Conservation (phyloP, 2,113 vertebrate genomes). For the Dromaius novaehollandiae region DNA sequence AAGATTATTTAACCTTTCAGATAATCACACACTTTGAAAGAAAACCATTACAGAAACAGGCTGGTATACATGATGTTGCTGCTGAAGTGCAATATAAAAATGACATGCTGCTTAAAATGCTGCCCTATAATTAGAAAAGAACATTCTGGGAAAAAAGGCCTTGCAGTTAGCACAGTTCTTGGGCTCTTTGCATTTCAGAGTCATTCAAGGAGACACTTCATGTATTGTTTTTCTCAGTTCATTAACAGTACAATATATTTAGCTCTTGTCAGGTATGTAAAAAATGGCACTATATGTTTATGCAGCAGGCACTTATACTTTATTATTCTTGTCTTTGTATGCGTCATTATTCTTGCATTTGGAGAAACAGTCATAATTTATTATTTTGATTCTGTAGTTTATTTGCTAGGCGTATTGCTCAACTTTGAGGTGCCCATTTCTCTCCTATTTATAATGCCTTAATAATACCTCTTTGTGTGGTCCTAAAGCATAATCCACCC, state of each 20-base stretch:
- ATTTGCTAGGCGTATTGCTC: neutral
- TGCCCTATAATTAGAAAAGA: neutral
- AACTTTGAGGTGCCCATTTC: neutral
- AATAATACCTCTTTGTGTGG: neutral
- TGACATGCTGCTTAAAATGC: neutral
- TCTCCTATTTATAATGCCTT: neutral
- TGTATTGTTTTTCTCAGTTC: neutral
- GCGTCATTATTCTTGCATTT: neutral
- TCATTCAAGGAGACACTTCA: neutral
- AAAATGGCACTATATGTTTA: neutral
- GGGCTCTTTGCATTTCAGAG: neutral
- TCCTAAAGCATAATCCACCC: neutral
- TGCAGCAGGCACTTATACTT: neutral
- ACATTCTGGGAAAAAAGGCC: neutral
- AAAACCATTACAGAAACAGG: neutral
- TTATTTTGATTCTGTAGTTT: conserved; percentile 32
- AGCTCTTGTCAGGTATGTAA: neutral
- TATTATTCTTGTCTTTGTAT: neutral
- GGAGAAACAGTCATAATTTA: neutral
- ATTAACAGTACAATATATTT: neutral
- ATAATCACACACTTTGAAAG: neutral
- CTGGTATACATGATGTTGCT: neutral
- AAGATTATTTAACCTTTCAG: neutral
- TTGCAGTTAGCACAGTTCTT: neutral
- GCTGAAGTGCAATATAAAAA: neutral